Evolutionary conservation across 2,888 invertebrate species (phyloP).

Genomic region (Encarsia formosa): DNA sequence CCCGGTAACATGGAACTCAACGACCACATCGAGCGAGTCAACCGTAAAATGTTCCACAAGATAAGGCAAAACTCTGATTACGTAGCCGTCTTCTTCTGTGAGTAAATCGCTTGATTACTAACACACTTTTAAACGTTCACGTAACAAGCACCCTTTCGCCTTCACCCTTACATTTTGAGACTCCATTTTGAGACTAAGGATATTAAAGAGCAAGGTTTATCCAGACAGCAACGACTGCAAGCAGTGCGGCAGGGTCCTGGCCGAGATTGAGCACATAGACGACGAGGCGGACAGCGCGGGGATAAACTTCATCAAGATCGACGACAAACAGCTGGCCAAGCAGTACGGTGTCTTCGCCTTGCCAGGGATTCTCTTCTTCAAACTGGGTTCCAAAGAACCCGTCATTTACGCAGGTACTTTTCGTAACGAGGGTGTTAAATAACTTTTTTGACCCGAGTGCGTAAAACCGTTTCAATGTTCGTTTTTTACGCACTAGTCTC

Average conservation of each 20-base stretch:
- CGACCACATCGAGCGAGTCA: constrained; percentile 88
- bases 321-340: constrained; percentile 82
- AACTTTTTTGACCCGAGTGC: too few species aligned
- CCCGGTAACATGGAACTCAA: constrained; percentile 92
- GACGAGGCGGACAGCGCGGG: constrained; percentile 88
- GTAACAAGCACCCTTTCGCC: neutral
- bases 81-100: constrained; percentile 90
- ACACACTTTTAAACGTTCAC: too few species aligned
- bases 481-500: too few species aligned
- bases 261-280: constrained; percentile 88
- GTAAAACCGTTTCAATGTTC: too few species aligned
- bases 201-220: constrained; percentile 32
- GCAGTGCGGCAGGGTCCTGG: constrained; percentile 82
- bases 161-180: neutral
- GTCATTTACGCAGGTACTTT: constrained; percentile 86
- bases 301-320: constrained; percentile 89
- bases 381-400: constrained; percentile 80
- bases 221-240: constrained; percentile 94
- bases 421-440: too few species aligned
- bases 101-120: too few species aligned
- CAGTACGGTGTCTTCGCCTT: constrained; percentile 85
- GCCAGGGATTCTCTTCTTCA: constrained; percentile 87
- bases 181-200: neutral
- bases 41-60: constrained; percentile 89
- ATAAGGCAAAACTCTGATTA: constrained; percentile 85